Percentiles rank a stretch among this genome's conserved stretches.
phyloP scores from a whole-genome alignment of 2,113 vertebrate genomes.

The Salvelinus alpinus region DNA sequence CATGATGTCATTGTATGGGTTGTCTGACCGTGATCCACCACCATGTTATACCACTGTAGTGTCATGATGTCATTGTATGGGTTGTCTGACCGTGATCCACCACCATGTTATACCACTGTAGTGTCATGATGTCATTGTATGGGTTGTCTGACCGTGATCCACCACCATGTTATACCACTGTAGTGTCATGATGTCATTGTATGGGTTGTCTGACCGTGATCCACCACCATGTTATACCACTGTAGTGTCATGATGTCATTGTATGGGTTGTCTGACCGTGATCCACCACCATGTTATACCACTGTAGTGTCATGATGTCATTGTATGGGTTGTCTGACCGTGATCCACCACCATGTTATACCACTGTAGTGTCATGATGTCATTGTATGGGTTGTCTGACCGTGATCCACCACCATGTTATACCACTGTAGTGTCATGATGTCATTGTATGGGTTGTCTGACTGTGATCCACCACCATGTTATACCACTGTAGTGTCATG shows the following conservation, averaged over 20 bases:
- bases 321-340: background rate
- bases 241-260: conserved; percentile 38
- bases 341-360: background rate
- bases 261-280: background rate
- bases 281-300: background rate
- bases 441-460: conserved; percentile 10
- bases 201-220: background rate
- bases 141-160: background rate
- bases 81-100: background rate
- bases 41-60: background rate
- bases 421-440: conserved; percentile 29
- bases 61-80: conserved; percentile 30
- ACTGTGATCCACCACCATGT: background rate
- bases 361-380: conserved; percentile 37
- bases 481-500: conserved; percentile 20
- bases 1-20: conserved; percentile 27
- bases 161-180: background rate
- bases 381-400: background rate
- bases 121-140: conserved; percentile 37
- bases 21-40: background rate
- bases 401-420: background rate
- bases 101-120: background rate
- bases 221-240: background rate
- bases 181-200: conserved; percentile 37
- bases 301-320: conserved; percentile 38